phyloP scores from a whole-genome alignment of 2,797 vertebrate species.

The Poeciliopsis presidionis region DNA sequence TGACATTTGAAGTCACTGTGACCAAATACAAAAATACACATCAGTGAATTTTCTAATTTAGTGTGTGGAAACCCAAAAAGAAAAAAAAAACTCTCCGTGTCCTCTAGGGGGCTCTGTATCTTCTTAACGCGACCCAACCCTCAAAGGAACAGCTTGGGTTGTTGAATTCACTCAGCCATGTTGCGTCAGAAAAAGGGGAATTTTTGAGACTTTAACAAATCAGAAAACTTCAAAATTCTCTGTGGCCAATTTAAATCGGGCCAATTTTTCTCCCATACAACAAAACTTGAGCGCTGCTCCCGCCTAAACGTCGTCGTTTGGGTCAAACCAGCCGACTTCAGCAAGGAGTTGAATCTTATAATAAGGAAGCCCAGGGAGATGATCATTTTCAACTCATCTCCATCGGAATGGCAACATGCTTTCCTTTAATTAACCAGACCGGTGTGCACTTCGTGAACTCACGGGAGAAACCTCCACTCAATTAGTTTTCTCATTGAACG shows the following conservation, averaged over 20 bases:
- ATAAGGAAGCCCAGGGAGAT: conserved; percentile 34
- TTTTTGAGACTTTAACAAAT: no score
- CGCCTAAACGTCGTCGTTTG: neutral
- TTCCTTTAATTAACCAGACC: conserved; percentile 75
- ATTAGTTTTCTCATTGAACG: conserved; percentile 72
- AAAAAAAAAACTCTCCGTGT: no score
- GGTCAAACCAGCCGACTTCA: conserved; percentile 15
- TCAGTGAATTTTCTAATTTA: no score
- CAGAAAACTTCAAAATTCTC: no score
- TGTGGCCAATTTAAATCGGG: neutral
- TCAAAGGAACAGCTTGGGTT: no score
- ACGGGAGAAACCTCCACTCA: conserved; percentile 56
- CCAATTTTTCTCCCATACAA: neutral
- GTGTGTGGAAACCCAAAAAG: no score
- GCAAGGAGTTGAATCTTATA: conserved; percentile 7
- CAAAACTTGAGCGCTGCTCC: neutral
- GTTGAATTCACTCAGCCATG: no score
- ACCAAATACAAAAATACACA: no score
- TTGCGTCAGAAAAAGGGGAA: no score
- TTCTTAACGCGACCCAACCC: no score
- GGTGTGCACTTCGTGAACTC: conserved; percentile 57
- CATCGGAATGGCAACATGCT: conserved; percentile 67
- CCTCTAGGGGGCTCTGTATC: no score
- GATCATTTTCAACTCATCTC: conserved; percentile 66
- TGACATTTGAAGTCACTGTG: no score